A percentile compares a stretch with the other conserved stretches of the same genome.
These are phyloP conservation scores for Phataginus tetradactyla DNA, from an alignment of 2,797 vertebrate species.

Conservation along the genomic window DNA sequence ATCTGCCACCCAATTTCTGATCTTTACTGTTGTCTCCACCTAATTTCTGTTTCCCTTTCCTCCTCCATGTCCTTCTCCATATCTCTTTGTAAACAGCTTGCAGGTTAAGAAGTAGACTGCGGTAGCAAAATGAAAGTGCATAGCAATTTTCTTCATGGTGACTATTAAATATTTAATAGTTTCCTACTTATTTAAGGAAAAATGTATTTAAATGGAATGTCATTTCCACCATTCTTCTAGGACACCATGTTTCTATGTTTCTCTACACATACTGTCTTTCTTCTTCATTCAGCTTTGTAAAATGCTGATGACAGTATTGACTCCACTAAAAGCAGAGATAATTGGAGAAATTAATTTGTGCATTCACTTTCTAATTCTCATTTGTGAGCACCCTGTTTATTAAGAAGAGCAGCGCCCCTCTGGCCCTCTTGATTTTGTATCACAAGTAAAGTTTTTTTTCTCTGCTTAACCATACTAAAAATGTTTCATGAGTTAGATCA, in stretches of 20 bases:
- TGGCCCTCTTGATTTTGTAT: constrained; percentile 27
- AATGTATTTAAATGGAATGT: background rate
- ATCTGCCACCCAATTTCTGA: background rate
- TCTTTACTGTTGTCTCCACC: background rate
- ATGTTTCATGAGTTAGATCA: constrained; percentile 79
- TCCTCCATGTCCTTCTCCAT: background rate
- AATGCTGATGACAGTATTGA: constrained; percentile 36
- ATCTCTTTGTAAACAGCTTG: background rate
- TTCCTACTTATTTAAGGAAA: background rate
- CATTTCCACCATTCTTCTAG: background rate
- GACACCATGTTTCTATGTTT: background rate
- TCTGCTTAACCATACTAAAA: constrained; percentile 60
- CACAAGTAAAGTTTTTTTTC: constrained; percentile 18
- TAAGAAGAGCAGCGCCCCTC: background rate
- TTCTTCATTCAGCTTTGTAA: background rate
- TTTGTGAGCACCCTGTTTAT: background rate
- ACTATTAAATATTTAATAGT: background rate
- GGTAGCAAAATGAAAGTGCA: background rate
- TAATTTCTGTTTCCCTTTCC: background rate
- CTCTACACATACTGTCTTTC: background rate
- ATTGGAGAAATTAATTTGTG: background rate
- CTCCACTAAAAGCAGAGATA: constrained; percentile 16
- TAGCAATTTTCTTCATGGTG: background rate
- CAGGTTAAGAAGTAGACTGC: background rate
- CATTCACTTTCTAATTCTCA: background rate